Evolutionary conservation across 2,888 invertebrate genomes (phyloP).

Genomic region (Uropetala carovei): DNA sequence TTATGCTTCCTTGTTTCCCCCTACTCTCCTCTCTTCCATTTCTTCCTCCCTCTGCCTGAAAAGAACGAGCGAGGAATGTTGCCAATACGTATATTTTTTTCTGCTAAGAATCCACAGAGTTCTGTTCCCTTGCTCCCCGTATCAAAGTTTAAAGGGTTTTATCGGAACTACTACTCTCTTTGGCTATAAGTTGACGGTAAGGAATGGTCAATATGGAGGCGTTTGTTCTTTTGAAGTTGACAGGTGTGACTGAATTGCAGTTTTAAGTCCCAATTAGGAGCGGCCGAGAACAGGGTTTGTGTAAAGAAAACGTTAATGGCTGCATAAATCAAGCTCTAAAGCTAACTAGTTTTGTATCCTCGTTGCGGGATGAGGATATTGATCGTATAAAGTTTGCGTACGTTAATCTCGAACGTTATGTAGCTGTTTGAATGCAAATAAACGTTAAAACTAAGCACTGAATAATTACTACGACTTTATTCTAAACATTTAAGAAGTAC

Average conservation of each 20-base stretch:
- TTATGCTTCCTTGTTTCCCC: neutral
- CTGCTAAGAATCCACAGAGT: neutral
- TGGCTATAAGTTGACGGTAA: neutral
- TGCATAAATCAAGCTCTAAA: neutral
- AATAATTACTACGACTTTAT: too few relatives aligned
- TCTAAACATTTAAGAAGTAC: too few relatives aligned
- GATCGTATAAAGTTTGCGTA: neutral
- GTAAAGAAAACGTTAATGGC: neutral
- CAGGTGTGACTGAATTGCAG: neutral
- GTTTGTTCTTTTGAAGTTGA: neutral
- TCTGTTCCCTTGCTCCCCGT: neutral
- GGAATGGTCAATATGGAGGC: neutral
- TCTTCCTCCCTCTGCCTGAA: neutral
- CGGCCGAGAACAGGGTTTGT: neutral
- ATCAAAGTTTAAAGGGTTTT: neutral
- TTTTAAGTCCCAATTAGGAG: conserved; percentile 9
- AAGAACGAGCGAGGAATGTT: neutral
- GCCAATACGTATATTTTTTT: neutral
- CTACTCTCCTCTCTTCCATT: neutral
- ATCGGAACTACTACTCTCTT: too few relatives aligned
- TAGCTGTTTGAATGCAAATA: too few relatives aligned
- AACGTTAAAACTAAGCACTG: too few relatives aligned
- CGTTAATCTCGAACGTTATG: too few relatives aligned
- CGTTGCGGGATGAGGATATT: neutral
- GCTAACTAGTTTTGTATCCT: neutral